Base-by-base conservation (phyloP, 2,888 invertebrate genomes). In the Lasioglossum vierecki region DNA sequence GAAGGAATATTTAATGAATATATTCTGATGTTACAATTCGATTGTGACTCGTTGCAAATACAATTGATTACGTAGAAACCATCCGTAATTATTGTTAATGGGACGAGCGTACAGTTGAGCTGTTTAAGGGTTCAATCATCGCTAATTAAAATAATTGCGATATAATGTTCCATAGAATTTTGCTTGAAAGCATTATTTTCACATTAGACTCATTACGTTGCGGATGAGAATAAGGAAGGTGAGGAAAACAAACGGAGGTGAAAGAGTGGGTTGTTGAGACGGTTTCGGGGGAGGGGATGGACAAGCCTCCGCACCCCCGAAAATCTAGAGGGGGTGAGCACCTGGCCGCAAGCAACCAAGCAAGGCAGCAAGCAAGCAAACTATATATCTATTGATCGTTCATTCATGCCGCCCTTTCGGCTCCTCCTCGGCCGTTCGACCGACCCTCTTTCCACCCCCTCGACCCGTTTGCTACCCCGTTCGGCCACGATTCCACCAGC, bases 301-400 rank as follows among this genome's bases (percentile, higher is more conserved):
- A 72, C 49, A 8, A 57, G 39, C 53, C 78, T 35, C 53, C 53
- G 35, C 63, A 70, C 13, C 8, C n/a, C 71, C 76, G 80, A 82
- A 82, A 83, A 82, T 49, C 71, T 26, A 75, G 68, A 30, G 53
- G 85, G 85, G 83, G 85, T 79, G 84, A 87, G 76, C 78, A 87
- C 78, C 88, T 86, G 80, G 81, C 81, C 83, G 85, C 80, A 86
- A 87, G 88, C 88, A 88, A 30, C 13, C 60, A 60, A 26, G 60
- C 60, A 60, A 60, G 60, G 26, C 22, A 57, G 57, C n/a, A 57
- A 57, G 57, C 57, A 63, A 63, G 26, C 63, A 63, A 30, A 90
- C 92, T 94, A 94, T 94, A 94, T 94, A 92, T 92, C 93, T 94
- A 94, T 94, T 92, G 94, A 94, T 94, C 94, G 94, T 94, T 94